Evolutionary conservation across 2,113 vertebrate genomes (phyloP).

Genomic region (Apodemus speciosus): DNA sequence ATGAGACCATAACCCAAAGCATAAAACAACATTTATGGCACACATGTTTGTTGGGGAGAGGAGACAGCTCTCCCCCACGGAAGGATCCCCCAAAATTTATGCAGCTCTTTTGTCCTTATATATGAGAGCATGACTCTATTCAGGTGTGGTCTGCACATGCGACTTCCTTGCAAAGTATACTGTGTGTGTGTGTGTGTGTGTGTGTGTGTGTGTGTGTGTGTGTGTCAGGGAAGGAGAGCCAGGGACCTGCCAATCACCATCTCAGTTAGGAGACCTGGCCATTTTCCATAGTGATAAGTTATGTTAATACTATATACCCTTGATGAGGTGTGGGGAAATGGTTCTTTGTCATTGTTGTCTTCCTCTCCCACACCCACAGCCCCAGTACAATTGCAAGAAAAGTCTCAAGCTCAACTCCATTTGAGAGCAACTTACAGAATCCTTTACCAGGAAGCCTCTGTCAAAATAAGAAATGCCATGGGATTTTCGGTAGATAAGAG

Average conservation of each 20-base stretch:
- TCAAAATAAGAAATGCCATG: not conserved
- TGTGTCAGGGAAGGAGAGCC: not conserved
- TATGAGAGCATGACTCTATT: not conserved
- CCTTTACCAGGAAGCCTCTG: not conserved
- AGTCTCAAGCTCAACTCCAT: not conserved
- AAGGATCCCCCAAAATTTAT: not conserved
- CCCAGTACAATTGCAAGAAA: not conserved
- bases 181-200: no score
- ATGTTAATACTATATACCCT: not conserved
- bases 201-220: no score
- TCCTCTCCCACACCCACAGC: not conserved
- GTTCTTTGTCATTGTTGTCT: not conserved
- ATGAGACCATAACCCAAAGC: constrained; percentile 18
- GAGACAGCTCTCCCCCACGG: not conserved
- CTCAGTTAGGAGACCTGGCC: not conserved
- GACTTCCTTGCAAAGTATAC: not conserved
- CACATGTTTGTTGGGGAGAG: not conserved
- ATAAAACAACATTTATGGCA: not conserved
- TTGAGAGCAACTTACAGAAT: not conserved
- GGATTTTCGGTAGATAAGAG: not conserved
- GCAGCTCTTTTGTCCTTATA: not conserved
- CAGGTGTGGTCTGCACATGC: not conserved
- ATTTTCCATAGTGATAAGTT: not conserved
- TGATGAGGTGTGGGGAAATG: not conserved
- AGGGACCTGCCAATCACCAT: not conserved